Evolutionary conservation across 1,140 invertebrate species (phyloP), one percentile per base, ranked within the genome.

Genomic region (Heliconius nattereri): DNA sequence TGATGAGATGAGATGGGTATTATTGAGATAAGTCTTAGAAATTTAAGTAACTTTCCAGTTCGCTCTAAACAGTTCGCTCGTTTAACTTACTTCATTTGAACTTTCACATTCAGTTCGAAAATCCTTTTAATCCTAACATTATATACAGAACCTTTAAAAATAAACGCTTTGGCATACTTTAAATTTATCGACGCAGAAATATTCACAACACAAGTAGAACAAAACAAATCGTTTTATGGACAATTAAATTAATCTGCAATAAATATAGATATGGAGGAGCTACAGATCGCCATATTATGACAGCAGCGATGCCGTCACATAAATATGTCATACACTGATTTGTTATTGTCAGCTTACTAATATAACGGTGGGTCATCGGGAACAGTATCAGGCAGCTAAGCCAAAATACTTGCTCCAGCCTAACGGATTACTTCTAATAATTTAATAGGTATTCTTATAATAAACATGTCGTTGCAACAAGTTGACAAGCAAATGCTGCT

Each of bases 381-480:
- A 82, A 82, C 79, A 77, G 32, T 6, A 35, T 35, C 32, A 32
- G 84, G 88, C 86, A 86, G 84, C 83, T 84, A 87, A 87, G 87
- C 91, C 90, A 91, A 91, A 93, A 91, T 92, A 90, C 86, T 88
- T 60, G 86, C 85, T 88, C 87, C 84, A 88, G 89, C 84, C 77
- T 85, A 81, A 83, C 83, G 89, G 90, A 91, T 92, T 92, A 92
- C 83, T 87, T 87, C 87, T 87, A 90, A 92, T 90, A 91, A 92
- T 93, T 93, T 94, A 94, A 94, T 92, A 93, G 91, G 90, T 88
- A 88, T 91, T 90, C 90, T 88, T 89, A 94, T 90, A 94, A 94
- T 93, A 94, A 94, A 94, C 91, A 93, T 93, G 92, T 94, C 92
- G 91, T 84, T 76, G 83, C 71, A 80, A 87, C 26, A 66, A 66